A percentile compares a stretch with the other conserved stretches of the same genome.
Conservation (phyloP, 2,888 invertebrate species). For the Graphium colonna region DNA sequence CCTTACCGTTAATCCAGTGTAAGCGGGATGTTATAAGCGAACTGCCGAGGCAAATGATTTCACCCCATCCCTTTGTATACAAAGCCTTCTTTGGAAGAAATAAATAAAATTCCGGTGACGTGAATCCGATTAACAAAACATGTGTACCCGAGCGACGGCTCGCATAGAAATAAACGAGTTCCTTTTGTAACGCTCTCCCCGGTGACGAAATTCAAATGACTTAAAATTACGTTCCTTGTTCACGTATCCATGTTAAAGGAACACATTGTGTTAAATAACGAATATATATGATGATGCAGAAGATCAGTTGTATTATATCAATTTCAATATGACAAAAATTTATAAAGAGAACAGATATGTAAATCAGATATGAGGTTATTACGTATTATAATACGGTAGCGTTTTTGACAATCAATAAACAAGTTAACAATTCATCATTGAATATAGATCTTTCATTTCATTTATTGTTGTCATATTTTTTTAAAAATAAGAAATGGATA, state of each 20-base stretch:
- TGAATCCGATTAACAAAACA: conserved; percentile 18
- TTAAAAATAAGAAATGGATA: too few relatives aligned
- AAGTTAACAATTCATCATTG: too few relatives aligned
- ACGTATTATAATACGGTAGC: too few relatives aligned
- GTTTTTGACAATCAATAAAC: too few relatives aligned
- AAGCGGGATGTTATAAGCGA: conserved; percentile 34
- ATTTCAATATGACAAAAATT: too few relatives aligned
- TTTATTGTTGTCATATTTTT: too few relatives aligned
- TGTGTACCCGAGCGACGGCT: conserved; percentile 1
- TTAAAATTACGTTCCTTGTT: background rate
- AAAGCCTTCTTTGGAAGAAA: conserved; percentile 51
- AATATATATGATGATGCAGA: background rate
- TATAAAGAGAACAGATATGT: too few relatives aligned
- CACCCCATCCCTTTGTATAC: conserved; percentile 61
- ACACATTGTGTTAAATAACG: background rate
- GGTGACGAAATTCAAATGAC: background rate
- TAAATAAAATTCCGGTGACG: conserved; percentile 46
- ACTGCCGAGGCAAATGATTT: conserved; percentile 41
- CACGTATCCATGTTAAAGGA: background rate
- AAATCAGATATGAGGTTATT: too few relatives aligned
- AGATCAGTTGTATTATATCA: background rate
- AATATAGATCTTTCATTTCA: too few relatives aligned
- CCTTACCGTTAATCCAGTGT: conserved; percentile 32
- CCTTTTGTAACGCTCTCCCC: background rate
- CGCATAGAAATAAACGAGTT: background rate